phyloP scores from a whole-genome alignment of 2,888 invertebrate species.

The Eudasyphora cyanicolor region DNA sequence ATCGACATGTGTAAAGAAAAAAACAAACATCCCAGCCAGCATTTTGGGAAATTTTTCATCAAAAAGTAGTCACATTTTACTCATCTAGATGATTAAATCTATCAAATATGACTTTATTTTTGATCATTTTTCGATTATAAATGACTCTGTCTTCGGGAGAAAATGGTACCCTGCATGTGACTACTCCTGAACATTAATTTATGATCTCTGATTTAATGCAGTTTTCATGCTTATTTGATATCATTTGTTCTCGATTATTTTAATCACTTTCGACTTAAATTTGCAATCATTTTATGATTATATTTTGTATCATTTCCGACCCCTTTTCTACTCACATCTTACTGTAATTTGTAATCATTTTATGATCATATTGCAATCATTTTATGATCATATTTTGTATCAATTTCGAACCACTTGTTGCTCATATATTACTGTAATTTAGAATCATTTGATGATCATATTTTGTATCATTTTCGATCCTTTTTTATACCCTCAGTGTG shows the following conservation, averaged over 20 bases:
- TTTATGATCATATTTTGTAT: slow-evolving; percentile 10
- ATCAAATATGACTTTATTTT: slow-evolving; percentile 10
- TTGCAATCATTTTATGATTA: too few species aligned
- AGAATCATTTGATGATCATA: not conserved
- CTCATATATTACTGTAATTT: not conserved
- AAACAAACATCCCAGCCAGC: not conserved
- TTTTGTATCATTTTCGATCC: not conserved
- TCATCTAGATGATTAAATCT: not conserved
- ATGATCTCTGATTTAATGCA: slow-evolving; percentile 18
- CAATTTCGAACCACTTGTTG: not conserved
- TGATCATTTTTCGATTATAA: not conserved
- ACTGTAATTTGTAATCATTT: too few species aligned
- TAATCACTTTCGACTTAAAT: too few species aligned
- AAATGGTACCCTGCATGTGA: too few species aligned
- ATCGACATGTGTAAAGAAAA: too few species aligned
- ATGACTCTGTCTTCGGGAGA: not conserved
- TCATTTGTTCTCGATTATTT: not conserved
- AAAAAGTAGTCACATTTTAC: not conserved
- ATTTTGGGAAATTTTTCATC: not conserved
- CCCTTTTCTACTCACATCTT: too few species aligned
- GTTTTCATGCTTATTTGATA: slow-evolving; percentile 9
- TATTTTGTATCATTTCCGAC: too few species aligned
- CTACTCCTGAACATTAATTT: slow-evolving; percentile 13
- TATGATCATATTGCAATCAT: too few species aligned
- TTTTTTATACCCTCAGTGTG: not conserved